These are phyloP conservation scores for Tricholauxania praeusta DNA, from an alignment of 2,888 invertebrate genomes.

Conservation along the genomic window DNA sequence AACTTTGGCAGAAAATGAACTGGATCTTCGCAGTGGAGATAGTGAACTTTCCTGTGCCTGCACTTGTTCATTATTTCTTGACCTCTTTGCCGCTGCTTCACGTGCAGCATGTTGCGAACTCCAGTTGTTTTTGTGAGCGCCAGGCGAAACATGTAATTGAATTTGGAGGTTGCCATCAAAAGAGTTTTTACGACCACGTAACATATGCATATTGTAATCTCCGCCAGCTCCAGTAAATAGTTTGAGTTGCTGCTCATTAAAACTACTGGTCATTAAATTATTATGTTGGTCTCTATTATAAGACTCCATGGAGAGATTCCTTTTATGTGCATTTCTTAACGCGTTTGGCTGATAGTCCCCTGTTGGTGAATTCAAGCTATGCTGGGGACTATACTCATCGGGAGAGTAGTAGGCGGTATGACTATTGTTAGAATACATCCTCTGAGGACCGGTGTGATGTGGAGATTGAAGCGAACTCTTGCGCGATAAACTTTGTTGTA, in stretches of 20 bases:
- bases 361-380: constrained; percentile 55
- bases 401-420: constrained; percentile 43
- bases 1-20: constrained; percentile 73
- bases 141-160: constrained; percentile 47
- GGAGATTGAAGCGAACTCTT: constrained; percentile 66
- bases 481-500: constrained; percentile 63
- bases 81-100: constrained; percentile 32
- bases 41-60: constrained; percentile 47
- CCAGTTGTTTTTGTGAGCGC: constrained; percentile 33
- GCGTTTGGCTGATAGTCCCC: neutral
- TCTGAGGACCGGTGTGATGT: constrained; percentile 50
- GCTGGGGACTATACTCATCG: constrained; percentile 63
- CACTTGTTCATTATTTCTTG: constrained; percentile 13
- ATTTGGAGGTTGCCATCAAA: constrained; percentile 57
- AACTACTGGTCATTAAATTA: constrained; percentile 66
- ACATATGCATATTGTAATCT: constrained; percentile 60
- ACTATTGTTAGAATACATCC: constrained; percentile 46
- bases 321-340: constrained; percentile 49
- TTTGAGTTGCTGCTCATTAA: constrained; percentile 64
- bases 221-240: constrained; percentile 63
- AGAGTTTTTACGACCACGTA: constrained; percentile 66
- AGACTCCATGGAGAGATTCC: constrained; percentile 48
- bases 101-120: constrained; percentile 29
- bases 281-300: constrained; percentile 34
- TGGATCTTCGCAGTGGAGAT: constrained; percentile 75